These are phyloP conservation scores for Melitaea athalia DNA, from an alignment of 2,888 invertebrate species.

Conservation along the genomic window DNA sequence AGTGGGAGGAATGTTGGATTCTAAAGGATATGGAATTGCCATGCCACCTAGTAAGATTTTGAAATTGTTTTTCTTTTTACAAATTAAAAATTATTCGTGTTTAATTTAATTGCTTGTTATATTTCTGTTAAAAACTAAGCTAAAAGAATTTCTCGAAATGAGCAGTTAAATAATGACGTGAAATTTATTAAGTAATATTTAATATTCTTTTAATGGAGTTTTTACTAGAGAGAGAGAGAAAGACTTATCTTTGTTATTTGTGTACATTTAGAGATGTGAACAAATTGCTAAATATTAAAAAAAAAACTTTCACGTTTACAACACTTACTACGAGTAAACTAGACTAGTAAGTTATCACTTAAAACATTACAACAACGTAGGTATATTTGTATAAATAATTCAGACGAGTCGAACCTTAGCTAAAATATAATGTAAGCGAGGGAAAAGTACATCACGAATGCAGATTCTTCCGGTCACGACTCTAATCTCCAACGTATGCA, in stretches of 20 bases:
- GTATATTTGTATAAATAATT: neutral
- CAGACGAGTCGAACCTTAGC: neutral
- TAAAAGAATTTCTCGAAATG: too few species aligned
- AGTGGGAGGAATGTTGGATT: constrained; percentile 95
- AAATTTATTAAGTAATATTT: too few species aligned
- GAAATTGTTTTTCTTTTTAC: neutral
- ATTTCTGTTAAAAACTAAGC: too few species aligned
- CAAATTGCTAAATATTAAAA: too few species aligned
- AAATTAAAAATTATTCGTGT: neutral
- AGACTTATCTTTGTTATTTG: too few species aligned
- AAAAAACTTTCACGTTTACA: too few species aligned
- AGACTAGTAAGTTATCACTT: too few species aligned
- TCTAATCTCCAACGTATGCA: constrained; percentile 25
- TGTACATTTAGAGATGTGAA: too few species aligned
- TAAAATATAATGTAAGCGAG: constrained; percentile 4
- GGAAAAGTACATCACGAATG: constrained; percentile 13
- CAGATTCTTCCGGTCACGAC: constrained; percentile 33
- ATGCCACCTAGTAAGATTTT: constrained; percentile 91
- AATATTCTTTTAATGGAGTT: too few species aligned
- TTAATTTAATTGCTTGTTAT: neutral
- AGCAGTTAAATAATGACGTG: too few species aligned
- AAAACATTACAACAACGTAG: neutral
- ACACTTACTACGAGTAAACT: too few species aligned
- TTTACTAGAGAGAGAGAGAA: too few species aligned
- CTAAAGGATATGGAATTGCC: constrained; percentile 97